Conservation (phyloP, 2,888 invertebrate species). For the Anthrax anthrax region DNA sequence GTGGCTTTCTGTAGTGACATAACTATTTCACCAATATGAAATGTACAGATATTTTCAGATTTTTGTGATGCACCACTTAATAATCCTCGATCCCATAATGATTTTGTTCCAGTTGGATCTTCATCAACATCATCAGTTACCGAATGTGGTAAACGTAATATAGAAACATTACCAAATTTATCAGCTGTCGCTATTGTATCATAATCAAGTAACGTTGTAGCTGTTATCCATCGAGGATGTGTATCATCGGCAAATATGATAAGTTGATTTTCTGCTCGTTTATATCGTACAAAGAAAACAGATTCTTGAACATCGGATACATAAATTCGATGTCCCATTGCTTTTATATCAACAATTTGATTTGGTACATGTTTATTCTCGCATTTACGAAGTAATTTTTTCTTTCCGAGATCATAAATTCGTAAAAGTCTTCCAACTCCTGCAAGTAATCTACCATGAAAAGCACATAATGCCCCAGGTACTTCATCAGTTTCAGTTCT, state of each 20-base stretch:
- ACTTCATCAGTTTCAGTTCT: slow-evolving; percentile 88
- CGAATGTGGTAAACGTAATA: slow-evolving; percentile 78
- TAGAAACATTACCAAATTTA: slow-evolving; percentile 92
- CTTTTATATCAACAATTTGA: slow-evolving; percentile 82
- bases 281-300: slow-evolving; percentile 89
- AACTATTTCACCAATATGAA: slow-evolving; percentile 92
- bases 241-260: slow-evolving; percentile 98
- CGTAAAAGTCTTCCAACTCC: slow-evolving; percentile 86
- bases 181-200: slow-evolving; percentile 93
- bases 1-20: slow-evolving; percentile 94
- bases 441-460: slow-evolving; percentile 81
- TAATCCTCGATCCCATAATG: slow-evolving; percentile 86
- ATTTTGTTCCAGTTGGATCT: slow-evolving; percentile 97
- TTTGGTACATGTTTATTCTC: slow-evolving; percentile 97
- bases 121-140: slow-evolving; percentile 97
- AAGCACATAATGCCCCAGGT: slow-evolving; percentile 75
- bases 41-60: slow-evolving; percentile 80
- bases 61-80: slow-evolving; percentile 97
- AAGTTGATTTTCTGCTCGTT: slow-evolving; percentile 89
- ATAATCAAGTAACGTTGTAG: slow-evolving; percentile 84
- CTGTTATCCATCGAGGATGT: slow-evolving; percentile 91
- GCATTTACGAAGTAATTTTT: slow-evolving; percentile 91
- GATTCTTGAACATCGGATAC: slow-evolving; percentile 96
- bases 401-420: slow-evolving; percentile 91
- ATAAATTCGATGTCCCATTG: slow-evolving; percentile 86